Base-by-base conservation (phyloP, 2,797 vertebrate genomes). In the Paedocypris micromegethes region DNA sequence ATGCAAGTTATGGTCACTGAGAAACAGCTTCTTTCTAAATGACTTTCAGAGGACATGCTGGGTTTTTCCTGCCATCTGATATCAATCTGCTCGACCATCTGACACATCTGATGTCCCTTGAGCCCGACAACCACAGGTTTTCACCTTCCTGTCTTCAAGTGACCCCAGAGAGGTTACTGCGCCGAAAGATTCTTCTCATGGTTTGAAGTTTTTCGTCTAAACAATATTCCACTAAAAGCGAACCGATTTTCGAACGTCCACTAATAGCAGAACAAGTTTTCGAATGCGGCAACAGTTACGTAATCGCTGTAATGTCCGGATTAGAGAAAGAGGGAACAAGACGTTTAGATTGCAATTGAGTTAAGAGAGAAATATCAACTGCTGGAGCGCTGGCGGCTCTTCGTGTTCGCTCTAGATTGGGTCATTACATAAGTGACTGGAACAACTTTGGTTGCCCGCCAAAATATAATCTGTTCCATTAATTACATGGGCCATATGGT, bases 401-500 rank as follows among this genome's bases (percentile, higher is more conserved):
- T 9, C 50, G 44, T 62, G 58, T 72, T 76, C 68, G 49, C 65
- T 76, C 58, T 72, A 67, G 62, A 58, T 45, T 74, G 52, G 66
- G 66, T 79, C 67, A 74, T 84, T 85, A 83, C 81, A 75, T 84
- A 86, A 88, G 81, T 77, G 79, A 81, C 83, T 83, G 78, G 76
- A 83, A 79, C 80, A 84, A 84, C 71, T 73, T 81, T 78, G 84
- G 84, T 74, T 77, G 65, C 9, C 64, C 84, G 88, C 88, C 88
- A 90, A 85, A 87, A 84, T 82, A 77, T 87, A 88, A 89, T 85
- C 77, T 81, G 58, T 68, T 74, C 82, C 79, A 90, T 91, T 90
- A 88, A 89, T 89, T 90, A 90, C 75, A 76, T 75, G 79, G 83
- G 84, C 89, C 89, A 88, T 89, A 90, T 90, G 88, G 88, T 89